Conservation (phyloP, 2,797 vertebrate genomes). For the Sebastes iracundus region DNA sequence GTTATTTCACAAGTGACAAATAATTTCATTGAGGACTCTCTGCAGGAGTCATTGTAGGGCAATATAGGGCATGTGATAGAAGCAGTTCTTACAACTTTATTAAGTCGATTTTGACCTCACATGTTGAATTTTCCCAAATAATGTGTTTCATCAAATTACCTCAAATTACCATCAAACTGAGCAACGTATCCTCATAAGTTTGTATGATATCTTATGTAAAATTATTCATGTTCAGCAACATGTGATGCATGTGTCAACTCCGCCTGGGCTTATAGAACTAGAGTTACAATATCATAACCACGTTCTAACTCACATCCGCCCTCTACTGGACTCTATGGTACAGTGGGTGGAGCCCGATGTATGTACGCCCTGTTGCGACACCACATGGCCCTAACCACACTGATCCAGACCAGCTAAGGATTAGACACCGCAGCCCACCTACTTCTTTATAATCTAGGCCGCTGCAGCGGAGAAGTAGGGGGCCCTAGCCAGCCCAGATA, state of each 20-base stretch:
- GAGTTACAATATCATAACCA: not conserved
- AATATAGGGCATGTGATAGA: no score
- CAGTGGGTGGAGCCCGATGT: not conserved
- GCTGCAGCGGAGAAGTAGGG: no score
- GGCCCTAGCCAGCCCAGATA: no score
- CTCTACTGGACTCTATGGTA: not conserved
- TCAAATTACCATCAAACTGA: not conserved
- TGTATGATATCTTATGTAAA: no score
- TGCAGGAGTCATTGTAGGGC: not conserved
- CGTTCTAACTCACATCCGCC: not conserved
- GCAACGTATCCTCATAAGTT: no score
- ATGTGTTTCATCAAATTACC: not conserved
- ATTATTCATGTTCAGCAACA: no score
- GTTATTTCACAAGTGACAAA: constrained; percentile 20
- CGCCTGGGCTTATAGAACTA: not conserved
- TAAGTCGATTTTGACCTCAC: not conserved
- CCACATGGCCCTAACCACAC: not conserved
- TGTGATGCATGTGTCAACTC: no score
- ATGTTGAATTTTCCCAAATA: not conserved
- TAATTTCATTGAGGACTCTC: constrained; percentile 24
- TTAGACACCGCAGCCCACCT: not conserved
- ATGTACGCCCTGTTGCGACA: not conserved
- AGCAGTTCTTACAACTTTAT: not conserved
- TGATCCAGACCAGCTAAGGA: not conserved
- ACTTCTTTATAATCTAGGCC: no score